Conservation (phyloP, 2,888 invertebrate genomes). For the Cataglyphis altisquamis region DNA sequence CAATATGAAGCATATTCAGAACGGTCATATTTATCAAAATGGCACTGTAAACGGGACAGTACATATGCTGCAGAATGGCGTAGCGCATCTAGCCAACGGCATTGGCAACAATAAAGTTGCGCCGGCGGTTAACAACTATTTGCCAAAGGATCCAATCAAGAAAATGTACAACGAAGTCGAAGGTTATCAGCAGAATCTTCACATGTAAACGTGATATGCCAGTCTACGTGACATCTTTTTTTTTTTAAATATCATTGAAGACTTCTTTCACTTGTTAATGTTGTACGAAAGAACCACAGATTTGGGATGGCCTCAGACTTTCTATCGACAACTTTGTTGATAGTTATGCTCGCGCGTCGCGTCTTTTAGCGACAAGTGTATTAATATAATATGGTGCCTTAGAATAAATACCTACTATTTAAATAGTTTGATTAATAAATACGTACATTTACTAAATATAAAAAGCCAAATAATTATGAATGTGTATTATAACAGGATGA, state of each 20-base stretch:
- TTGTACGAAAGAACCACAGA: background rate
- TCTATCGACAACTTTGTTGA: conserved; percentile 20
- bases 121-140: conserved; percentile 75
- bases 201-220: conserved; percentile 61
- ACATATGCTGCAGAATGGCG: conserved; percentile 81
- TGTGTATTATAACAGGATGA: conserved; percentile 6
- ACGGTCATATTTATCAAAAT: conserved; percentile 73
- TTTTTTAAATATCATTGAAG: background rate
- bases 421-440: conserved; percentile 5
- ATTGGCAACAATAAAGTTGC: conserved; percentile 79
- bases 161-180: conserved; percentile 87
- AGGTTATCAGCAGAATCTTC: conserved; percentile 82
- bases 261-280: conserved; percentile 31
- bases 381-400: conserved; percentile 16
- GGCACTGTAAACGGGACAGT: conserved; percentile 76
- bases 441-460: background rate
- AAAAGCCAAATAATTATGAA: conserved; percentile 2
- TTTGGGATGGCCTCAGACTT: background rate
- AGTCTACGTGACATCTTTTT: background rate
- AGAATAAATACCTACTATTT: conserved; percentile 69
- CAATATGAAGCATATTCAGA: conserved; percentile 82
- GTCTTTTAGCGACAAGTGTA: conserved; percentile 21
- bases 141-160: conserved; percentile 77
- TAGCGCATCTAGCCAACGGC: conserved; percentile 80
- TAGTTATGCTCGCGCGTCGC: background rate